Evolutionary conservation across 2,888 invertebrate species (phyloP).

Genomic region (Eristalis pertinax): DNA sequence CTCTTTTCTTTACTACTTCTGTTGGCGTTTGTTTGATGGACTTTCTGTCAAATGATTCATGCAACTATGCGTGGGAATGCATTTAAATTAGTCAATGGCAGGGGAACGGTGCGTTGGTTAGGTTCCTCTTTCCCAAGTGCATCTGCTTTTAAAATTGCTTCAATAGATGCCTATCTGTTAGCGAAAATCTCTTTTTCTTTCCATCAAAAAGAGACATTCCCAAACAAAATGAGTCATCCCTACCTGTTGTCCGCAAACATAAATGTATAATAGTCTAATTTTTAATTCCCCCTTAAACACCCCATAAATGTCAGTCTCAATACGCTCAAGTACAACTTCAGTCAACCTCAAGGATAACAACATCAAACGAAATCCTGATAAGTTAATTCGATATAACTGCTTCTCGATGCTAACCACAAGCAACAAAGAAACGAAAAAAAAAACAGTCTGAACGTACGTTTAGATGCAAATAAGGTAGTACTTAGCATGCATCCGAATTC

Average conservation of each 20-base stretch:
- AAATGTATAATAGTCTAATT: background rate
- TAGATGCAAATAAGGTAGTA: conserved; percentile 54
- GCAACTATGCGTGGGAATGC: too few species aligned
- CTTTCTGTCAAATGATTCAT: background rate
- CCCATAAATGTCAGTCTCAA: conserved; percentile 68
- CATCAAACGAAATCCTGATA: conserved; percentile 59
- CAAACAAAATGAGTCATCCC: background rate
- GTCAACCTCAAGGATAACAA: conserved; percentile 65
- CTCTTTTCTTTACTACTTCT: background rate
- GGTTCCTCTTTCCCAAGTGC: too few species aligned
- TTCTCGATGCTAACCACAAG: conserved; percentile 28
- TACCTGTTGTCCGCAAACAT: background rate
- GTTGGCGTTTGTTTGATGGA: background rate
- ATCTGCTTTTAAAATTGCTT: too few species aligned
- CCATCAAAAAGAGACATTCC: too few species aligned
- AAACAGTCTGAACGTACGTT: conserved; percentile 21
- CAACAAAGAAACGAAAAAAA: conserved; percentile 14
- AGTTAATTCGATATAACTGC: conserved; percentile 58
- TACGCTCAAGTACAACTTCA: conserved; percentile 55
- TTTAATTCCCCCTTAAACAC: conserved; percentile 67
- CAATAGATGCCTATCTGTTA: too few species aligned
- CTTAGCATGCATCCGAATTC: conserved; percentile 36
- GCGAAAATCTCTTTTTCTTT: background rate
- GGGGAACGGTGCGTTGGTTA: too few species aligned
- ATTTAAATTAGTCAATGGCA: too few species aligned